phyloP scores from a whole-genome alignment of 1,140 invertebrate species.

The Drosophila repleta region DNA sequence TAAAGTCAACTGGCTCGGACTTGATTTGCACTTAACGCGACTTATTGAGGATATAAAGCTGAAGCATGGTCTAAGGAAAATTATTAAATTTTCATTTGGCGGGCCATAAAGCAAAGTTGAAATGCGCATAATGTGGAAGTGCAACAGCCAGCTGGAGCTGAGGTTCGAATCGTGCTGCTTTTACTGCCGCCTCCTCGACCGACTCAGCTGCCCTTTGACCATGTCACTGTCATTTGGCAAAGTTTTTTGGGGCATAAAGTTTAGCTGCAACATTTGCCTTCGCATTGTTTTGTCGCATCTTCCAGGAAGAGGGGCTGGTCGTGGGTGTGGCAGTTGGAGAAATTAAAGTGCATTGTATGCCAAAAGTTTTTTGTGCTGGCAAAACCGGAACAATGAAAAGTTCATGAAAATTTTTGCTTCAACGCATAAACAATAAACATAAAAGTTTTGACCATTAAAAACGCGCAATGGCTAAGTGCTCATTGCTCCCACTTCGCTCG shows the following conservation, averaged over 20 bases:
- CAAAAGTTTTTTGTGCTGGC: conserved; percentile 73
- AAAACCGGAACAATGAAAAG: conserved; percentile 82
- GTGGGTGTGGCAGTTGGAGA: conserved; percentile 20
- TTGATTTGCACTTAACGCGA: conserved; percentile 7
- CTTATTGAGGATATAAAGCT: background rate
- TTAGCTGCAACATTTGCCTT: conserved; percentile 78
- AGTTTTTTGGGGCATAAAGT: conserved; percentile 77
- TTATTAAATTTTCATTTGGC: conserved; percentile 51
- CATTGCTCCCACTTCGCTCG: conserved; percentile 37
- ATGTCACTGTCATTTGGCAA: conserved; percentile 72
- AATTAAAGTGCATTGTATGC: conserved; percentile 81
- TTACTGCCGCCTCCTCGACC: background rate
- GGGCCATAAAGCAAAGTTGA: conserved; percentile 56
- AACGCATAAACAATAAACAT: conserved; percentile 82
- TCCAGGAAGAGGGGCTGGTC: background rate
- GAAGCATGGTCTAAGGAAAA: background rate
- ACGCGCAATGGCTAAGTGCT: conserved; percentile 61
- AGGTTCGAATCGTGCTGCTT: conserved; percentile 15
- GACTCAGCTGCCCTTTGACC: conserved; percentile 22
- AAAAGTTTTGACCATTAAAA: conserved; percentile 82
- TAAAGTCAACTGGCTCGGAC: conserved; percentile 22
- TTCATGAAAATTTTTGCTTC: conserved; percentile 82
- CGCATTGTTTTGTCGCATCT: conserved; percentile 63
- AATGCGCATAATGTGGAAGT: conserved; percentile 41
- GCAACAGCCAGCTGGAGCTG: background rate